A percentile compares a stretch with the other conserved stretches of the same genome.
phyloP scores from a whole-genome alignment of 2,888 invertebrate genomes.

The Leucoma salicis region DNA sequence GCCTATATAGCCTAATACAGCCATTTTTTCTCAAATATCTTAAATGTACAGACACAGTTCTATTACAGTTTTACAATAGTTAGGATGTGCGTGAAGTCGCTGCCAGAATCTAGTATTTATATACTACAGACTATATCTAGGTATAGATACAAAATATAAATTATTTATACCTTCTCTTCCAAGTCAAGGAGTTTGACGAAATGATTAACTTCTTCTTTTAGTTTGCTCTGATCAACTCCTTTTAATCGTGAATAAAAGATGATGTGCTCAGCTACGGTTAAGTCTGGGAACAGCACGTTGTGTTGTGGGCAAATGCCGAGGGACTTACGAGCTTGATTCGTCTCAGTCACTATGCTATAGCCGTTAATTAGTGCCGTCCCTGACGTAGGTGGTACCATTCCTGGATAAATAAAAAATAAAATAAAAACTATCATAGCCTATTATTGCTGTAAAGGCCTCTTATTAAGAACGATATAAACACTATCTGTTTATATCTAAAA shows the following conservation, averaged over 20 bases:
- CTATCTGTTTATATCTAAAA: no score
- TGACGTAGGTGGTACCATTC: slow-evolving; percentile 86
- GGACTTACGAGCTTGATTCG: slow-evolving; percentile 86
- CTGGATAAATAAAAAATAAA: slow-evolving; percentile 41
- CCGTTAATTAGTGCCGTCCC: slow-evolving; percentile 89
- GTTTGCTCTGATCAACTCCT: slow-evolving; percentile 78
- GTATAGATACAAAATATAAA: background rate
- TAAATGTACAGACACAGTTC: no score
- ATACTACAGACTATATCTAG: background rate
- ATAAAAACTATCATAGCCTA: no score
- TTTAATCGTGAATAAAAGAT: slow-evolving; percentile 90
- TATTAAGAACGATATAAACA: no score
- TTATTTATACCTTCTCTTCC: slow-evolving; percentile 81
- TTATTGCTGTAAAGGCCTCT: no score
- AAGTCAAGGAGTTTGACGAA: slow-evolving; percentile 86
- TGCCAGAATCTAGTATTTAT: no score
- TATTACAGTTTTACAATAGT: no score
- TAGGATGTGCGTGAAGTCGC: no score
- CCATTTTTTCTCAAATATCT: no score
- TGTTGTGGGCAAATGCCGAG: slow-evolving; percentile 93
- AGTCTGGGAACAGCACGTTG: slow-evolving; percentile 91
- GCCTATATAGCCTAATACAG: no score
- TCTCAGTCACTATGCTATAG: slow-evolving; percentile 86
- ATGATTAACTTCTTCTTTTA: slow-evolving; percentile 84
- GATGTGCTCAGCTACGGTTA: slow-evolving; percentile 93